These are phyloP conservation scores for Drosophila anceps DNA, from an alignment of 2,888 invertebrate genomes.

Conservation along the genomic window DNA sequence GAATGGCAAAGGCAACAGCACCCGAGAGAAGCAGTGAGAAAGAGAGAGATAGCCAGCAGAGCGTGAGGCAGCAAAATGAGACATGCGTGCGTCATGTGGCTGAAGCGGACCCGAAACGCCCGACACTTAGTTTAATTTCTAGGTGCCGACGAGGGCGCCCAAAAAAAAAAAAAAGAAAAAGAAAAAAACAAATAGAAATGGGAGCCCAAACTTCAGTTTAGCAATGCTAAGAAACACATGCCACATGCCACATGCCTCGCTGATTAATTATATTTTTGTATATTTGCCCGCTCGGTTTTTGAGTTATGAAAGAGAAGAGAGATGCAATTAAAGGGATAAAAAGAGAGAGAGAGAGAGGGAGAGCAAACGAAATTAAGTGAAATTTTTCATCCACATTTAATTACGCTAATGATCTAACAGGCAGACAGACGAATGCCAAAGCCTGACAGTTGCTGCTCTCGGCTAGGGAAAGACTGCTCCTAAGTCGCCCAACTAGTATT, in stretches of 20 bases:
- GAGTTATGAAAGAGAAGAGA: conserved; percentile 57
- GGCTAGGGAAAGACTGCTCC: not conserved
- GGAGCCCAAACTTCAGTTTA: conserved; percentile 23
- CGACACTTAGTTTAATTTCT: conserved; percentile 77
- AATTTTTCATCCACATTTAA: conserved; percentile 80
- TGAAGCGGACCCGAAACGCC: conserved; percentile 46
- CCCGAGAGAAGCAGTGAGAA: not conserved
- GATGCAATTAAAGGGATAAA: conserved; percentile 16
- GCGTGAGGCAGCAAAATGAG: conserved; percentile 26
- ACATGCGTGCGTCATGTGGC: conserved; percentile 79
- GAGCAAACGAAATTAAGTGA: conserved; percentile 63
- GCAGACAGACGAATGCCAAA: conserved; percentile 25
- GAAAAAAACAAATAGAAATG: not conserved
- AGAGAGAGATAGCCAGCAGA: not conserved
- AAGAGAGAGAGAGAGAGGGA: not conserved
- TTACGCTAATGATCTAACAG: conserved; percentile 76
- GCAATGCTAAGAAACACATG: conserved; percentile 35
- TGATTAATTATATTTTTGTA: conserved; percentile 74
- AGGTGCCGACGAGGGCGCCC: conserved; percentile 72
- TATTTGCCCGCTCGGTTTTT: conserved; percentile 19
- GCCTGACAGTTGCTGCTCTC: conserved; percentile 43
- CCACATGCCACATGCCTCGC: conserved; percentile 73
- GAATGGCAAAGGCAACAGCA: conserved; percentile 28
- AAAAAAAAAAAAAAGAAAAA: not conserved
- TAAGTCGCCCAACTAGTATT: conserved; percentile 7